Evolutionary conservation across 1,140 invertebrate genomes (phyloP).

Genomic region (Bombus balteatus): DNA sequence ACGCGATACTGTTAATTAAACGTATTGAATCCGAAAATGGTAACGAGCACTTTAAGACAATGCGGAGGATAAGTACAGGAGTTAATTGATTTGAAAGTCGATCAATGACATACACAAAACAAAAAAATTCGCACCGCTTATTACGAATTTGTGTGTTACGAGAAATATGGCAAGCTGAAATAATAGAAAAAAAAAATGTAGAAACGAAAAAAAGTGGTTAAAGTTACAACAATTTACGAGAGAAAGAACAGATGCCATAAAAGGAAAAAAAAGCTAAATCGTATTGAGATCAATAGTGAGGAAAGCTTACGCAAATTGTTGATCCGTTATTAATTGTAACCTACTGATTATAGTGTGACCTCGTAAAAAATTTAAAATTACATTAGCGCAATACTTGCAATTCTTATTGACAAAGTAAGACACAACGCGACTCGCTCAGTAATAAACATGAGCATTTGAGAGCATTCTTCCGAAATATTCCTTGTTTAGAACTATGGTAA

Average conservation of each 20-base stretch:
- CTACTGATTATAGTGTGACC: conserved; percentile 62
- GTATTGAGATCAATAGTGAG: conserved; percentile 62
- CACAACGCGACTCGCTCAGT: conserved; percentile 76
- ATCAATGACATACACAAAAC: background rate
- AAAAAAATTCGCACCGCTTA: background rate
- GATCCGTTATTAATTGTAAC: conserved; percentile 58
- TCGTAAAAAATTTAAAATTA: conserved; percentile 64
- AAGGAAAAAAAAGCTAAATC: conserved; percentile 38
- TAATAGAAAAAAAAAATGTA: background rate
- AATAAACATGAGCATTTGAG: conserved; percentile 78
- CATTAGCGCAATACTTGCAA: conserved; percentile 65
- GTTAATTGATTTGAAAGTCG: conserved; percentile 31
- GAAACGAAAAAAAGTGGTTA: no score
- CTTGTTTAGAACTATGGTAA: conserved; percentile 81
- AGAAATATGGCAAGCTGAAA: background rate
- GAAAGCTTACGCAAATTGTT: conserved; percentile 64
- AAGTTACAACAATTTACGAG: conserved; percentile 29
- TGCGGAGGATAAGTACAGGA: conserved; percentile 34
- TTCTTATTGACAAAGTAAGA: conserved; percentile 67
- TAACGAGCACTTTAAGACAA: conserved; percentile 29
- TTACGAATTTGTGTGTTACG: background rate
- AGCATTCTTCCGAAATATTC: conserved; percentile 76
- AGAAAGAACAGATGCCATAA: conserved; percentile 29
- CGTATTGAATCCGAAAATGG: conserved; percentile 30
- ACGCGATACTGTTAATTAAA: conserved; percentile 22